Base-by-base conservation (phyloP, 2,797 vertebrate genomes). In the Sparidentex hasta region DNA sequence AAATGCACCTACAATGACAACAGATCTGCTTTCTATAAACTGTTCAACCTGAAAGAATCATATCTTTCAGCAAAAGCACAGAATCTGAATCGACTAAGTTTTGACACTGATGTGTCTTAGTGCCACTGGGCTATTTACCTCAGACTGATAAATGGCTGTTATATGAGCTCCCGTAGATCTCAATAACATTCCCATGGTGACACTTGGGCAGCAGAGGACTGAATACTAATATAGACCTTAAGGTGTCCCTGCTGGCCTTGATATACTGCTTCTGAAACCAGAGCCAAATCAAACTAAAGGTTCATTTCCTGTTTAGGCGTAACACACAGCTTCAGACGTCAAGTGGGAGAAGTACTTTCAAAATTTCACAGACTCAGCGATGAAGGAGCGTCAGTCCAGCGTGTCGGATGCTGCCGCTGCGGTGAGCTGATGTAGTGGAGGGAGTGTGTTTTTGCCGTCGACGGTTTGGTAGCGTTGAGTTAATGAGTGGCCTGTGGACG, bases 211-310 rank as follows among this genome's bases (percentile, higher is more conserved):
- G 80, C 51, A 52, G 63, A 81, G 67, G 71, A 80, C 84, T 77
- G 88, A 91, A 91, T 92, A 78, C 71, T 90, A 88, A 93, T 86
- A 63, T 1, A 58, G 74, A 82, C 63, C 65, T 77, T 70, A 78
- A 82, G 44, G 48, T 87, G 77, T 84, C 87, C 84, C 67, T 1
- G 14, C 38, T 64, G 81, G 58, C 76, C 67, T 81, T 70, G 52
- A 75, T 48, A 47, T 29, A 71, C 72, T 56, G 38, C 69, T 59
- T 48, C 61, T 63, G 44, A 50, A 76, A 81, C 74, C 62, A 20
- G 80, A 81, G 75, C 29, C 20, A 83, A 58, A 72, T 78, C 59
- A 21, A 71, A 51, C 33, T 71, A 18, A 72, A 80, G 38, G 72
- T 71, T 52, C 0, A 86, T 71, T 84, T 90, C 62, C 65, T 71